These are phyloP conservation scores for Taenioides sp. DNA, from an alignment of 2,797 vertebrate genomes.

Conservation along the genomic window DNA sequence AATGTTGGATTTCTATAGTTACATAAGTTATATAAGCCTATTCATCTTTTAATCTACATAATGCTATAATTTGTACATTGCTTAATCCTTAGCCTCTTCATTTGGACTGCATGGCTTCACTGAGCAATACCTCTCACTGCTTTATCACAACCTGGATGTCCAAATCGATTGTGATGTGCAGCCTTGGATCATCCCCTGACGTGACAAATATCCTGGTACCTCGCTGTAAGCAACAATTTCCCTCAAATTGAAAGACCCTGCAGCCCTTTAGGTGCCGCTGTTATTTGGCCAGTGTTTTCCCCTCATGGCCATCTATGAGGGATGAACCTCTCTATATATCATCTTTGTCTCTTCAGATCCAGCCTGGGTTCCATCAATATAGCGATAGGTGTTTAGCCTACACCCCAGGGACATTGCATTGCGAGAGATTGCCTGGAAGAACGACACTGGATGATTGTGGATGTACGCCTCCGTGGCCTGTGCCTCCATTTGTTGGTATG, in stretches of 20 bases:
- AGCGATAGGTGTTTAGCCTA: conserved; percentile 67
- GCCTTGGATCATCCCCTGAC: conserved; percentile 50
- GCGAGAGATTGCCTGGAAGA: conserved; percentile 58
- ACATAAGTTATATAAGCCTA: too few relatives aligned
- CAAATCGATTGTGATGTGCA: conserved; percentile 62
- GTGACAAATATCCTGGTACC: conserved; percentile 62
- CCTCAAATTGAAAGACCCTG: conserved; percentile 70
- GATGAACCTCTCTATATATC: conserved; percentile 71
- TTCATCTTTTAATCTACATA: too few relatives aligned
- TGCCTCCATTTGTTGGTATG: conserved; percentile 67
- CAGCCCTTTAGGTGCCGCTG: conserved; percentile 53
- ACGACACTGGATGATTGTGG: conserved; percentile 33
- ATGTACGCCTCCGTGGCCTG: conserved; percentile 38
- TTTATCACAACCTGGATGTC: conserved; percentile 29
- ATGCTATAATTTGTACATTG: not conserved
- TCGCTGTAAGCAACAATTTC: conserved; percentile 66
- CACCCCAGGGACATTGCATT: conserved; percentile 63
- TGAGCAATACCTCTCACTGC: conserved; percentile 32
- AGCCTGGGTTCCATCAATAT: conserved; percentile 72
- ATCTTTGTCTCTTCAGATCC: conserved; percentile 69
- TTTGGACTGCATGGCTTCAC: conserved; percentile 20
- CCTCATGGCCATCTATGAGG: conserved; percentile 67
- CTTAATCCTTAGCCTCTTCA: conserved; percentile 13
- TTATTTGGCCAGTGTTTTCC: conserved; percentile 69
- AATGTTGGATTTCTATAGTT: too few relatives aligned